A percentile compares a stretch with the other conserved stretches of the same genome.
These are phyloP conservation scores for Bactericera cockerelli DNA, from an alignment of 1,140 invertebrate species.

Conservation along the genomic window DNA sequence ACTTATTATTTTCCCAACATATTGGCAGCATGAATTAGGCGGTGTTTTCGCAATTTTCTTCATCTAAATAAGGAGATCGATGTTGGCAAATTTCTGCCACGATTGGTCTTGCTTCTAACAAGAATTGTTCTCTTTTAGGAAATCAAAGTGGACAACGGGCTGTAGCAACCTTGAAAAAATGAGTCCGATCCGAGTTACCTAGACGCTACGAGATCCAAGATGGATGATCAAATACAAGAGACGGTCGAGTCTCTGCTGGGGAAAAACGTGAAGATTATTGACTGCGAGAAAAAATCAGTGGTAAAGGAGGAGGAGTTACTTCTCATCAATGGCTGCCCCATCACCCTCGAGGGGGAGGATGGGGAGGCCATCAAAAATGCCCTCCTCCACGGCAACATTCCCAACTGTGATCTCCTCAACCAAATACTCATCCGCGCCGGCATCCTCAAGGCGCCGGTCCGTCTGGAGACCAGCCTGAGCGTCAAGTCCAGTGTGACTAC, in stretches of 20 bases:
- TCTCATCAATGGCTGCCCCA: conserved; percentile 54
- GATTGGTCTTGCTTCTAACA: no score
- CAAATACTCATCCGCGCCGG: conserved; percentile 41
- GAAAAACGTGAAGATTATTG: conserved; percentile 53
- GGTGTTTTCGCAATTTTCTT: no score
- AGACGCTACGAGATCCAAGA: conserved; percentile 22
- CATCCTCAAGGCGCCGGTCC: conserved; percentile 43
- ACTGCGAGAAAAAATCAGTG: conserved; percentile 56
- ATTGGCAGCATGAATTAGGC: no score
- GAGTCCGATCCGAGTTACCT: no score
- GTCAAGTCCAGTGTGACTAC: conserved; percentile 56
- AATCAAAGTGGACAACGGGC: no score
- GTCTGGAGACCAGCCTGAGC: conserved; percentile 52
- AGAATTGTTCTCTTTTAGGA: no score
- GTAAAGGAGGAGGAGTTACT: conserved; percentile 57
- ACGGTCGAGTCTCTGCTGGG: conserved; percentile 61
- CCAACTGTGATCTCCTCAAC: conserved; percentile 53
- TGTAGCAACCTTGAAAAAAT: no score
- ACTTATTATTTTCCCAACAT: no score
- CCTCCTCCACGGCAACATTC: conserved; percentile 50
- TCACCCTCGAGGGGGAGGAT: conserved; percentile 49
- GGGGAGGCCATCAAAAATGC: conserved; percentile 51
- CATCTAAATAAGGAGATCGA: no score
- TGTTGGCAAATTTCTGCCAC: no score
- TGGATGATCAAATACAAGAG: conserved; percentile 63